phyloP scores from a whole-genome alignment of 2,888 invertebrate genomes.

The Drosophila conformis region DNA sequence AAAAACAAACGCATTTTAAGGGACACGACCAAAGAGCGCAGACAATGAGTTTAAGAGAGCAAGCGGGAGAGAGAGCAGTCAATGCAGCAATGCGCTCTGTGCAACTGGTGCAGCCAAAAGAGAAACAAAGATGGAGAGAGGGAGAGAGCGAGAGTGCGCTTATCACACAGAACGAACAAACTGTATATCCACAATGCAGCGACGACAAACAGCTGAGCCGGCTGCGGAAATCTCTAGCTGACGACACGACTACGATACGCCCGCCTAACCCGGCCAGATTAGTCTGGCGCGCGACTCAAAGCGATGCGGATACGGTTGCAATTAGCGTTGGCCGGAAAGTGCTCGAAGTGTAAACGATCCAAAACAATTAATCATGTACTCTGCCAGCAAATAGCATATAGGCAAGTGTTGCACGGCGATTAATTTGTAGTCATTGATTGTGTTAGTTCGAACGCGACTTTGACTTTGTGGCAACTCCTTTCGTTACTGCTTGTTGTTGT shows the following conservation, averaged over 20 bases:
- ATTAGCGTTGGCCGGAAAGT: slow-evolving; percentile 27
- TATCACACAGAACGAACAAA: background rate
- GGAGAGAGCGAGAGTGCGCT: background rate
- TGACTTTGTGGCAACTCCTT: slow-evolving; percentile 14
- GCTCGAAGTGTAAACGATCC: slow-evolving; percentile 7
- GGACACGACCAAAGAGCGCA: slow-evolving; percentile 36
- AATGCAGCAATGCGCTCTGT: slow-evolving; percentile 40
- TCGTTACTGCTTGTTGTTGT: slow-evolving; percentile 1
- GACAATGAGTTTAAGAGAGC: slow-evolving; percentile 3
- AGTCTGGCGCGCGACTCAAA: slow-evolving; percentile 72
- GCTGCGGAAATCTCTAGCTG: slow-evolving; percentile 33
- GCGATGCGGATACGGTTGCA: slow-evolving; percentile 52
- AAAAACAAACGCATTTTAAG: slow-evolving; percentile 43
- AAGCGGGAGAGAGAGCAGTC: slow-evolving; percentile 6
- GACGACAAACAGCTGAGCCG: slow-evolving; percentile 51
- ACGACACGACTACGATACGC: slow-evolving; percentile 15
- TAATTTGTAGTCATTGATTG: slow-evolving; percentile 3
- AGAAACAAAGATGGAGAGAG: background rate
- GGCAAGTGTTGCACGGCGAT: slow-evolving; percentile 6
- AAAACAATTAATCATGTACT: slow-evolving; percentile 6
- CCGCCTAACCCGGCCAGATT: slow-evolving; percentile 55
- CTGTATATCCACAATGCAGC: slow-evolving; percentile 21
- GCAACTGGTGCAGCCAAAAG: slow-evolving; percentile 40
- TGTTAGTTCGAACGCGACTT: background rate
- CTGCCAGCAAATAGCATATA: background rate